Evolutionary conservation across 2,888 invertebrate species (phyloP), one percentile per base, ranked within the genome.

Genomic region (Oxytorus armatus): DNA sequence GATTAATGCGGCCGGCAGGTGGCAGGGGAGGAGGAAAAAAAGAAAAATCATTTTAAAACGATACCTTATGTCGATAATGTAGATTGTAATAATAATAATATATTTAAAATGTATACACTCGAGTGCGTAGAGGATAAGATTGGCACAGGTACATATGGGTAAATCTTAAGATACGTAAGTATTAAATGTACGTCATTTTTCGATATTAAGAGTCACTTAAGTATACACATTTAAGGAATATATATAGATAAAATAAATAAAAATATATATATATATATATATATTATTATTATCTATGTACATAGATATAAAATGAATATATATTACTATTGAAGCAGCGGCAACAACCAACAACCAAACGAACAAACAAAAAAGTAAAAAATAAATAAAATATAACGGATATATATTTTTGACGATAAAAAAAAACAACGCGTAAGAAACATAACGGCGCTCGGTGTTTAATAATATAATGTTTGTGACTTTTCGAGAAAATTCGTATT

Each of bases 331-430:
- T 76, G 63, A 76, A n/a, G n/a, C n/a, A n/a, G n/a, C n/a, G n/a
- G n/a, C n/a, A n/a, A n/a, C n/a, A n/a, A n/a, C n/a, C n/a, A n/a
- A n/a, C n/a, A n/a, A n/a, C n/a, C 68, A 65, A 69, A 70, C 39
- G 5, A 72, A 66, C 66, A 61, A 63, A 70, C 42, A 59, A 7
- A 79, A 70, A 74, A 80, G 76, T 70, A 49, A 47, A 79, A 18
- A 63, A 55, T 69, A 73, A 80, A 49, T 69, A 77, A 83, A 79
- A 81, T 82, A 83, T 68, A 83, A n/a, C n/a, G 68, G 81, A 84
- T 79, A 85, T 82, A 89, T 89, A 89, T 89, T 89, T 89, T 89
- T 88, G 85, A 85, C 86, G 86, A 84, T 86, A 85, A 81, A 83
- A n/a, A n/a, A n/a, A n/a, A n/a, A n/a, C n/a, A n/a, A 86, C 84